Evolutionary conservation across 2,888 invertebrate genomes (phyloP).

Genomic region (Erpobdella octoculata): DNA sequence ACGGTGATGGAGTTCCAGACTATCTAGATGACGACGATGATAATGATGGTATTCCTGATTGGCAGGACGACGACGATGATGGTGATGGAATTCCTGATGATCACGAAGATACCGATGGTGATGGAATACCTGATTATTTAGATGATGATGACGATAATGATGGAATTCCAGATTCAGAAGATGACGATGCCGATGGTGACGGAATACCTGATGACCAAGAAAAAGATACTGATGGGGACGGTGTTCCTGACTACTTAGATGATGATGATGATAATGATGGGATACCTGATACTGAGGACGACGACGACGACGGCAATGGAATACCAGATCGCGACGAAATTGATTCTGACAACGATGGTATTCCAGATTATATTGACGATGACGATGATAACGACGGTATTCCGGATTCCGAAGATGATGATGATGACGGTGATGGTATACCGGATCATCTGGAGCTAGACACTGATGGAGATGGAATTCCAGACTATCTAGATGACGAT

Average conservation of each 20-base stretch:
- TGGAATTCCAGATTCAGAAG: conserved; percentile 39
- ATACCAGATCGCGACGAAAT: conserved; percentile 42
- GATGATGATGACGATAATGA: conserved; percentile 38
- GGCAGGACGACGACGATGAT: conserved; percentile 38
- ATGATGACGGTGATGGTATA: conserved; percentile 42
- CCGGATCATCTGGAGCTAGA: conserved; percentile 37
- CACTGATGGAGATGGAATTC: conserved; percentile 38
- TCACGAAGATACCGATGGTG: conserved; percentile 36
- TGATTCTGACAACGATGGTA: conserved; percentile 41
- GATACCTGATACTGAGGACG: conserved; percentile 39
- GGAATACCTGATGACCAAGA: conserved; percentile 37
- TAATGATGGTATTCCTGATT: conserved; percentile 40
- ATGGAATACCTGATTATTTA: conserved; percentile 42
- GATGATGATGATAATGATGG: conserved; percentile 45
- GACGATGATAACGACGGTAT: conserved; percentile 23
- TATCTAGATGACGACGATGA: conserved; percentile 37
- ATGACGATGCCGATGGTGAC: conserved; percentile 39
- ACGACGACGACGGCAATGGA: conserved; percentile 41
- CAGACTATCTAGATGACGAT: conserved; percentile 35
- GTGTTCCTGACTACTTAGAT: conserved; percentile 38
- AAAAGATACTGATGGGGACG: conserved; percentile 39
- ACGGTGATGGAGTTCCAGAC: conserved; percentile 43
- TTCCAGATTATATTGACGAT: conserved; percentile 23
- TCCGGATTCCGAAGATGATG: conserved; percentile 25
- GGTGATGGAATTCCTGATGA: conserved; percentile 38